phyloP scores from a whole-genome alignment of 2,888 invertebrate genomes.

The Apotomis turbidana region DNA sequence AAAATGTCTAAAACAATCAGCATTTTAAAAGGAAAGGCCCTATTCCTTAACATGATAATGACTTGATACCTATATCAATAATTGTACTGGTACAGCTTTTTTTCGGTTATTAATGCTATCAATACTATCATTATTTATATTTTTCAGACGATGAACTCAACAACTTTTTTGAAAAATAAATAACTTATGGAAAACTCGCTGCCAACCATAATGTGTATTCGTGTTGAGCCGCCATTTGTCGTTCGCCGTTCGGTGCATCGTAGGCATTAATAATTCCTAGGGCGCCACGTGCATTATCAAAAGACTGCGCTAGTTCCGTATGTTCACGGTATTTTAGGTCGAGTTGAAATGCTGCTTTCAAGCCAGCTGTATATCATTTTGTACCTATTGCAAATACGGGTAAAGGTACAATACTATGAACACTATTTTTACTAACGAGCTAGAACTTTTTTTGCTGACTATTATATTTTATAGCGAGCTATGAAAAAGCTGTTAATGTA shows the following conservation, averaged over 20 bases:
- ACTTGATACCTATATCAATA: no score
- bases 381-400: background rate
- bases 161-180: slow-evolving; percentile 12
- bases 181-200: slow-evolving; percentile 44
- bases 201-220: slow-evolving; percentile 46
- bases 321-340: slow-evolving; percentile 22
- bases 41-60: no score
- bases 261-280: slow-evolving; percentile 54
- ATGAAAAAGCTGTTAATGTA: no score
- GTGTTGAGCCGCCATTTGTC: slow-evolving; percentile 48
- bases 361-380: background rate
- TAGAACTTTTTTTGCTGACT: no score
- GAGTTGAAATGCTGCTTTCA: slow-evolving; percentile 10
- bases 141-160: background rate
- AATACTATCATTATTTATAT: no score
- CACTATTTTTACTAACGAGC: background rate
- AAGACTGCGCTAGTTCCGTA: slow-evolving; percentile 42
- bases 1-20: no score
- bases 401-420: background rate
- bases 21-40: no score
- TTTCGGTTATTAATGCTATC: no score
- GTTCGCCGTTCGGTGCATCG: slow-evolving; percentile 50
- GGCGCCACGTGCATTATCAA: slow-evolving; percentile 48
- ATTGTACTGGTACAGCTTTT: no score
- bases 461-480: no score